Base-by-base conservation (phyloP, 1,140 invertebrate genomes). In the Macrocentrus cingulum region DNA sequence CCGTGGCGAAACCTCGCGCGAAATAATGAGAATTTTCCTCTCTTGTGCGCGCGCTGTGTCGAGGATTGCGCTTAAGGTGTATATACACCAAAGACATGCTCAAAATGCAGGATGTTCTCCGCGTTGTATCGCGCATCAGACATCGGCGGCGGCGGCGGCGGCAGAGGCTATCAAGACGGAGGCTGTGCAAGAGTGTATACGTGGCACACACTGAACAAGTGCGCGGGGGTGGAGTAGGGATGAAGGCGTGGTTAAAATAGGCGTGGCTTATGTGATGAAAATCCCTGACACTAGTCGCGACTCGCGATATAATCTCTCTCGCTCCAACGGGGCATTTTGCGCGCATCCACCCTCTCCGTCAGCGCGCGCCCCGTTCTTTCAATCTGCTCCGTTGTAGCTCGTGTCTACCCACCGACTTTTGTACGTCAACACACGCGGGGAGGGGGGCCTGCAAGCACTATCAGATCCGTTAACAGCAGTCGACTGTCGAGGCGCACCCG, bases 401-500 rank as follows among this genome's bases (percentile, higher is more conserved):
- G 42, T 46, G 32, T 62, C 60, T 59, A 50, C 52, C 52, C 50
- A 46, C 25, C 67, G 62, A 66, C 62, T 67, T 63, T 67, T 60
- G 62, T 65, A 65, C 69, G 69, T 71, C 68, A 65, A 69, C 68
- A 67, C 70, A 63, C 61, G 20, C 18, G 41, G 9, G 19, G 32
- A 32, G 9, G 64, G 61, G 63, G 61, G 67, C 65, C 60, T 63
- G 63, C 60, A 67, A 37, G 54, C 66, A 59, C 68, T 68, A 70
- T 74, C 71, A 65, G 71, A 72, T 62, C 67, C 67, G 72, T 76
- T 75, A 75, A 76, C 74, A 69, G 66, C 71, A 76, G 74, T 76
- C 69, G 70, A 65, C 66, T 51, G 65, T 64, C 65, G 69, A 74
- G 68, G 68, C 23, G 48, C 71, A 75, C 66, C 64, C 70, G 66